These are phyloP conservation scores for Ruditapes philippinarum DNA, from an alignment of 1,140 invertebrate species.

Conservation along the genomic window DNA sequence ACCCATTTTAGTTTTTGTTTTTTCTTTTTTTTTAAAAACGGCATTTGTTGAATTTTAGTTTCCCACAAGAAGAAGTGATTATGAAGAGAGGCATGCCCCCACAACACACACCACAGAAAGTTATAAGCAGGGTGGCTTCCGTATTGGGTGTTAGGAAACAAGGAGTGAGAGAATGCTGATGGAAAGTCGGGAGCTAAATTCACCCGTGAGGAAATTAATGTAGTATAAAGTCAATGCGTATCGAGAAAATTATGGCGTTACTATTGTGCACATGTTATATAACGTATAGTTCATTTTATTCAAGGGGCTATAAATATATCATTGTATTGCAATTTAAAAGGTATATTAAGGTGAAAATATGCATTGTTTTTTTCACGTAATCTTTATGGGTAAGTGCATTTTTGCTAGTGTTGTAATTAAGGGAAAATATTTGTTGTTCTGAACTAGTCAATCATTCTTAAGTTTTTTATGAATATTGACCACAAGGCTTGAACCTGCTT, in stretches of 20 bases:
- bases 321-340: too few species aligned
- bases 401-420: background rate
- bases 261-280: background rate
- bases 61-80: slow-evolving; percentile 86
- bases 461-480: too few species aligned
- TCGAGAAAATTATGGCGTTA: background rate
- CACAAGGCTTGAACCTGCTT: too few species aligned
- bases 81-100: slow-evolving; percentile 82
- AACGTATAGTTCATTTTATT: too few species aligned
- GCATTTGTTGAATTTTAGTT: too few species aligned
- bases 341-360: too few species aligned
- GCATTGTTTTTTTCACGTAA: too few species aligned
- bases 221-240: slow-evolving; percentile 12
- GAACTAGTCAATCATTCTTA: too few species aligned
- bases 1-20: too few species aligned
- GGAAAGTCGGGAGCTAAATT: slow-evolving; percentile 91
- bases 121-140: slow-evolving; percentile 80
- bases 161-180: slow-evolving; percentile 87
- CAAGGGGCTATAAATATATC: too few species aligned
- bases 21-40: too few species aligned
- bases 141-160: slow-evolving; percentile 86
- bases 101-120: slow-evolving; percentile 82
- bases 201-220: slow-evolving; percentile 88
- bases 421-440: background rate
- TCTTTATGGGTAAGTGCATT: background rate